Base-by-base conservation (phyloP, 2,888 invertebrate genomes). In the Empis stercorea region DNA sequence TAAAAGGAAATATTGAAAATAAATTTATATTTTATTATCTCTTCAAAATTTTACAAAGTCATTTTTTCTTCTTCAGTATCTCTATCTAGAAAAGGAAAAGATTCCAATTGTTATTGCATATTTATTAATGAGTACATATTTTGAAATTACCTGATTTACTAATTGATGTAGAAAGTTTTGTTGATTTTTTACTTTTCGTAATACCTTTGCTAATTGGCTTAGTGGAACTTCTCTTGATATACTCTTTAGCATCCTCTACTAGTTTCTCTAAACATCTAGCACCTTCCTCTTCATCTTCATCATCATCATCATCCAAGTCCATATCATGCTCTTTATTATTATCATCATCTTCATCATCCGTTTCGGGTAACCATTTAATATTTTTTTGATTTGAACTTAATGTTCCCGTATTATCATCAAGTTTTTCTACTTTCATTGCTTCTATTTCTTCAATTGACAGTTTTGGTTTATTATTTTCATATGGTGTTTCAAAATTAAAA, bases 11-110 rank as follows among this genome's bases (percentile, higher is more conserved):
- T n/a, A n/a, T n/a, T n/a, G n/a, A n/a, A n/a, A n/a, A n/a, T n/a
- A n/a, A n/a, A n/a, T n/a, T n/a, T n/a, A n/a, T n/a, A n/a, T n/a
- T n/a, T n/a, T n/a, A n/a, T n/a, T n/a, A n/a, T n/a, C n/a, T n/a
- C n/a, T n/a, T n/a, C n/a, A 20, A 4, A 20, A 7, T 27, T 2
- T 27, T 27, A 27, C 46, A 59, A 49, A 16, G 58, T 49, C 40
- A 58, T 48, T 39, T 56, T 56, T 40, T 50, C 61, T 34, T 62
- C 61, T 46, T 62, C 62, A 32, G 59, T 61, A 23, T 59, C 60
- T 38, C 57, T 59, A 37, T 27, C 23, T 27, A 27, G 42, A 9
- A 52, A 48, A 51, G 14, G 37, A 48, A 48, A 48, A 32, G 42
- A 47, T n/a, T n/a, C n/a, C n/a, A n/a, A n/a, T n/a, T n/a, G n/a